A percentile compares a stretch with the other conserved stretches of the same genome.
Evolutionary conservation across 2,888 invertebrate species (phyloP).

Genomic region (Bhutanitis thaidina): DNA sequence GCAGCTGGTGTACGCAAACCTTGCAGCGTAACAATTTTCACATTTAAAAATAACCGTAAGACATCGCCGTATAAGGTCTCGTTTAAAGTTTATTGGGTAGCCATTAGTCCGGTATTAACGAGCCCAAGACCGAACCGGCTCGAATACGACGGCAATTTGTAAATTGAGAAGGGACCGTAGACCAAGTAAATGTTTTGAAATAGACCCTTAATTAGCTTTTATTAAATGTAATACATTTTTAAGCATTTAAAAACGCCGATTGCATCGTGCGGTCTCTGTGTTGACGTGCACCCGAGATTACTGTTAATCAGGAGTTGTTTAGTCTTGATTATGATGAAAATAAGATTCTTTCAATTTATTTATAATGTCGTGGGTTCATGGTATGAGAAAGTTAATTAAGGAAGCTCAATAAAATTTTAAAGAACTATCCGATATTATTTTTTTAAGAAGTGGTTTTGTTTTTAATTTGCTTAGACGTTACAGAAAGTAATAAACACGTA

Average conservation of each 20-base stretch:
- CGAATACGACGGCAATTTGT: constrained; percentile 61
- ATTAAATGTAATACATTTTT: constrained; percentile 47
- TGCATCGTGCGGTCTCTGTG: constrained; percentile 16
- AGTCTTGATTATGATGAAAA: constrained; percentile 23
- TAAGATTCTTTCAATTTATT: constrained; percentile 13
- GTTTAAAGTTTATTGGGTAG: constrained; percentile 52
- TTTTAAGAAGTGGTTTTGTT: not conserved
- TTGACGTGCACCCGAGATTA: constrained; percentile 26
- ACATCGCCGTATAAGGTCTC: constrained; percentile 39
- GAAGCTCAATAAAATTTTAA: constrained; percentile 27
- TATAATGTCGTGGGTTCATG: constrained; percentile 1
- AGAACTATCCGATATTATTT: constrained; percentile 1
- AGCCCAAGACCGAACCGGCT: constrained; percentile 43
- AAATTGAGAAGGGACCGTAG: constrained; percentile 48
- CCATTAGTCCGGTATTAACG: constrained; percentile 40
- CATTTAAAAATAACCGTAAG: constrained; percentile 57
- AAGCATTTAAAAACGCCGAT: constrained; percentile 35
- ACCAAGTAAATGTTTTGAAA: constrained; percentile 58
- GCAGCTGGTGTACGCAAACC: constrained; percentile 53
- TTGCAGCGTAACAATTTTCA: constrained; percentile 64
- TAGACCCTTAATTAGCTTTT: constrained; percentile 57
- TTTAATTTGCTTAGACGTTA: not conserved
- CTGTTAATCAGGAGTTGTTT: constrained; percentile 36
- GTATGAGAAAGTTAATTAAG: constrained; percentile 37
- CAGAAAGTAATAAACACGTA: too few species aligned